Conservation (phyloP, 2,888 invertebrate genomes). For the Liodrosophila aerea region DNA sequence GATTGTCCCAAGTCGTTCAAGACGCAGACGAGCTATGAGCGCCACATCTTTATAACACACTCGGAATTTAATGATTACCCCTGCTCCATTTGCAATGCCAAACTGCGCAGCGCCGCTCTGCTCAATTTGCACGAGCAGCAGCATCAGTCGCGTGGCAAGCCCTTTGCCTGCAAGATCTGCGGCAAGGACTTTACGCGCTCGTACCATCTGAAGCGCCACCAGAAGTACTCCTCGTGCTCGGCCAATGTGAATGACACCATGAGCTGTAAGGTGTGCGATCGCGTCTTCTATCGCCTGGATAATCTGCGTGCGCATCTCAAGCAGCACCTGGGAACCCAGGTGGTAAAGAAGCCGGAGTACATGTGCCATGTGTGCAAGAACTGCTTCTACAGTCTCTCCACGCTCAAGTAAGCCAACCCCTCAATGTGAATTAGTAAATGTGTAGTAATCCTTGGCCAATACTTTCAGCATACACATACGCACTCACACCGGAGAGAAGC, state of each 20-base stretch:
- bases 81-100: conserved; percentile 87
- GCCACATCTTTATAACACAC: conserved; percentile 88
- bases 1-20: conserved; percentile 89
- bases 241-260: conserved; percentile 75
- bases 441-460: not conserved
- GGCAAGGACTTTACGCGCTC: conserved; percentile 88
- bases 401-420: conserved; percentile 82
- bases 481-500: conserved; percentile 87
- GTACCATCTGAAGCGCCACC: conserved; percentile 86
- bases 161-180: conserved; percentile 87
- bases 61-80: conserved; percentile 85
- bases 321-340: conserved; percentile 86
- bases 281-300: conserved; percentile 84
- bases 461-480: conserved; percentile 85
- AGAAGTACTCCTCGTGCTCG: conserved; percentile 80
- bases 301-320: conserved; percentile 88
- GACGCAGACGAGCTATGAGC: conserved; percentile 86
- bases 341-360: conserved; percentile 84
- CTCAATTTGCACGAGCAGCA: conserved; percentile 87
- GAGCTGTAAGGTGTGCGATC: conserved; percentile 82
- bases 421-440: not conserved
- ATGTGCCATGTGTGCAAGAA: conserved; percentile 87
- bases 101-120: conserved; percentile 85
- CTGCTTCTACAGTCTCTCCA: conserved; percentile 86
- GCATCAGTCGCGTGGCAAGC: conserved; percentile 85